Evolutionary conservation across 2,113 vertebrate genomes (phyloP), one percentile per base, ranked within the genome.

Genomic region (Amia ocellicauda): DNA sequence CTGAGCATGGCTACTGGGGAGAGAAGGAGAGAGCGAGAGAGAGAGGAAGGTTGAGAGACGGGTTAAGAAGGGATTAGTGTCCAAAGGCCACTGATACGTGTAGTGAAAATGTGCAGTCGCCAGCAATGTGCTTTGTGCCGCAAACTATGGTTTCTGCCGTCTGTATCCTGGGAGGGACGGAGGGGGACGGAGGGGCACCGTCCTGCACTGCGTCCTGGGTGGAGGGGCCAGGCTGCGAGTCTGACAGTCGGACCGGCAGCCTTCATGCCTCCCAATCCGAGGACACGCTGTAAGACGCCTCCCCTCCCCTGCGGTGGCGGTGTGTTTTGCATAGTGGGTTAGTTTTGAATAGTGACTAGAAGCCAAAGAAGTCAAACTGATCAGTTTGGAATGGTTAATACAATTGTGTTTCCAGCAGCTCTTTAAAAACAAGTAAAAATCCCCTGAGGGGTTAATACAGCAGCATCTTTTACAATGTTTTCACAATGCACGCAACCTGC

Each of bases 121-220:
- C 69, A 79, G 80, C 83, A 81, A 61, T 60, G 69, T 75, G n/a
- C 68, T 81, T 80, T 86, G 80, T 86, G 57, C 63, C 10, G 20
- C 23, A 16, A 31, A 23, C 52, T 47, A 60, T 31, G 49, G 62
- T 60, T 27, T 50, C 61, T 62, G 66, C 58, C 63, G 52, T 50
- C 20, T 2, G 53, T 36, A 29, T 3, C 17, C 31, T 36, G 31
- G 31, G 31, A 36, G 1, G 31, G 31, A 36, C n/a, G n/a, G n/a
- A n/a, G n/a, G n/a, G n/a, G n/a, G n/a, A n/a, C n/a, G n/a, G n/a
- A 36, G 5, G 67, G 72, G 72, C 68, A 69, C 76, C 57, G 70
- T 27, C 64, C 40, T 51, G 9, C 61, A 52, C 26, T 36, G 73
- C 64, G 57, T 70, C 51, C 56, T 5, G 58, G 36, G 11, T 19